These are phyloP conservation scores for Patagioenas fasciata DNA, from an alignment of 2,113 vertebrate species.

Conservation along the genomic window DNA sequence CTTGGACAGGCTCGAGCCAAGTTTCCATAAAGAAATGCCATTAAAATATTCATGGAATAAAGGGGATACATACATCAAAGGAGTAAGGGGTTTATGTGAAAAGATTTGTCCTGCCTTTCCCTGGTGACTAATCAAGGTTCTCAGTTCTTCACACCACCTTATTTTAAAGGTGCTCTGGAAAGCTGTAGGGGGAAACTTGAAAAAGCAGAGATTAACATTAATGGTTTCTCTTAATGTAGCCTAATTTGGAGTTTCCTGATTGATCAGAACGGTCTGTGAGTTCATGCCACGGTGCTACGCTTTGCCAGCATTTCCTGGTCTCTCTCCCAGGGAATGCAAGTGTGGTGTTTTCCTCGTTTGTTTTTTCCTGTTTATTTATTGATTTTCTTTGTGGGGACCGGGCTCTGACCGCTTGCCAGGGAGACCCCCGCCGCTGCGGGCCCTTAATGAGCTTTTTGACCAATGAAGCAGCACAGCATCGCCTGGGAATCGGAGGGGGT, in stretches of 20 bases:
- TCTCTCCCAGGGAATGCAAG: neutral
- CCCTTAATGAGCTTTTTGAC: constrained; percentile 59
- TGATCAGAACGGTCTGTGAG: neutral
- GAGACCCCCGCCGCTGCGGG: neutral
- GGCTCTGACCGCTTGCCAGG: neutral
- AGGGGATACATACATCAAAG: constrained; percentile 54
- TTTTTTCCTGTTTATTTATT: constrained; percentile 53
- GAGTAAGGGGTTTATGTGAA: constrained; percentile 38
- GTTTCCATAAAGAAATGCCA: constrained; percentile 32
- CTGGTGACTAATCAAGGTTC: constrained; percentile 33
- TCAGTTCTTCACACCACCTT: neutral
- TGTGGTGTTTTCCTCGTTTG: neutral
- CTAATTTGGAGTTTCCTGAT: neutral
- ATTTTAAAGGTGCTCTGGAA: constrained; percentile 9
- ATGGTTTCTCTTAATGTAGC: neutral
- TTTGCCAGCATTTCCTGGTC: neutral
- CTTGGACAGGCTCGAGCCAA: constrained; percentile 26
- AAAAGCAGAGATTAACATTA: neutral
- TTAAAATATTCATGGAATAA: constrained; percentile 42
- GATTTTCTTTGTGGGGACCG: neutral
- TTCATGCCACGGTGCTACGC: neutral
- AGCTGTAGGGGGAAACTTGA: neutral
- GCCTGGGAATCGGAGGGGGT: constrained; percentile 49
- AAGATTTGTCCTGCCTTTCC: constrained; percentile 33
- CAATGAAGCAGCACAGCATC: constrained; percentile 47